These are phyloP conservation scores for Enteromius unitaeniatus DNA, from an alignment of 2,797 vertebrate genomes.

Conservation along the genomic window DNA sequence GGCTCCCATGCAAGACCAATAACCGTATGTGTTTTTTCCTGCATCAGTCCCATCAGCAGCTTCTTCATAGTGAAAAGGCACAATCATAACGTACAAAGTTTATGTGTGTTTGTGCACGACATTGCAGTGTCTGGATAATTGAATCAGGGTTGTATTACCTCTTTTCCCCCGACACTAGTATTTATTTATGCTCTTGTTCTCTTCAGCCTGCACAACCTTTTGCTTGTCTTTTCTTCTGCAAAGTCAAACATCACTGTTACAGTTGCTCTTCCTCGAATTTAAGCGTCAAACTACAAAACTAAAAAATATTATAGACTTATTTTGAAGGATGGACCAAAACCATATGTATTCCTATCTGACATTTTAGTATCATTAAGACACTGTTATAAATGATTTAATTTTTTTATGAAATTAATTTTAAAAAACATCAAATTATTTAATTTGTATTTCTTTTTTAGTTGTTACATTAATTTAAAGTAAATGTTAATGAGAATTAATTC, in stretches of 20 bases:
- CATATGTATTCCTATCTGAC: background rate
- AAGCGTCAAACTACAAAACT: background rate
- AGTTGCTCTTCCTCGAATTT: background rate
- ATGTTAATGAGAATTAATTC: background rate
- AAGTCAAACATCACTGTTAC: background rate
- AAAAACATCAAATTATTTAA: background rate
- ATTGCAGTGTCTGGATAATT: slow-evolving; percentile 38
- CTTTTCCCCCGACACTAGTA: slow-evolving; percentile 30
- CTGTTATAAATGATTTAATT: background rate
- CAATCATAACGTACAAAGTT: slow-evolving; percentile 20
- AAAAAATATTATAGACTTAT: background rate
- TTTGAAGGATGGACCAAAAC: background rate
- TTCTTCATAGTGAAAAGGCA: slow-evolving; percentile 6
- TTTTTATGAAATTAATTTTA: background rate
- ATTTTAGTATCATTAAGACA: background rate
- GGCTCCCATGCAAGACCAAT: slow-evolving; percentile 19
- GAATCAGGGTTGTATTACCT: slow-evolving; percentile 42
- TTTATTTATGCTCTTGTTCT: slow-evolving; percentile 37
- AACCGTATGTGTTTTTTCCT: slow-evolving; percentile 8
- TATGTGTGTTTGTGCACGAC: slow-evolving; percentile 45
- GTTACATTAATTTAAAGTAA: background rate
- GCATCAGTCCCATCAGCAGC: background rate
- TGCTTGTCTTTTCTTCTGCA: background rate
- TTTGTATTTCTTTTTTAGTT: background rate
- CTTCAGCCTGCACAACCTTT: background rate